These are phyloP conservation scores for Achroia grisella DNA, from an alignment of 1,140 invertebrate genomes.

Conservation along the genomic window DNA sequence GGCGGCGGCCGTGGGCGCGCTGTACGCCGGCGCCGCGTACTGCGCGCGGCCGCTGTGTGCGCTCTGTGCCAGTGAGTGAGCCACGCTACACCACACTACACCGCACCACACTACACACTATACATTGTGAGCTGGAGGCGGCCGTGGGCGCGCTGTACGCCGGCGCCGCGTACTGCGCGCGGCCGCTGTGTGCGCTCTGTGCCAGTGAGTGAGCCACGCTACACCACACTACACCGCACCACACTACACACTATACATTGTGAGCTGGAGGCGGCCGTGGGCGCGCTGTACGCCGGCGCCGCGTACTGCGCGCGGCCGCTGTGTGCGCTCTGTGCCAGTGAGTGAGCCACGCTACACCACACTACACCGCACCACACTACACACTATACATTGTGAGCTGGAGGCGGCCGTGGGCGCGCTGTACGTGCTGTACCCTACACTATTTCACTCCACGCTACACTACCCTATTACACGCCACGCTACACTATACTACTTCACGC, in stretches of 20 bases:
- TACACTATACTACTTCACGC: no score
- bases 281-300: constrained; percentile 93
- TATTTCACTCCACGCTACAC: no score
- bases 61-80: constrained; percentile 26
- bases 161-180: constrained; percentile 79
- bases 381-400: no score
- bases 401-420: constrained; percentile 89
- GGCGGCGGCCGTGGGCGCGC: constrained; percentile 80
- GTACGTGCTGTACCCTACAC: constrained; percentile 83
- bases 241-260: constrained; percentile 5
- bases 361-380: constrained; percentile 1
- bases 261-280: no score
- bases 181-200: constrained; percentile 15
- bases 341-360: no score
- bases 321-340: constrained; percentile 20
- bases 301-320: constrained; percentile 62
- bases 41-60: constrained; percentile 12
- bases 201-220: constrained; percentile 29
- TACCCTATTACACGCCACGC: not conserved
- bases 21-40: constrained; percentile 91
- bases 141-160: constrained; percentile 91
- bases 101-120: constrained; percentile 1
- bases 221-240: no score
- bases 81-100: no score
- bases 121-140: no score